Evolutionary conservation across 2,888 invertebrate genomes (phyloP).

Genomic region (Choristoneura rosaceana): DNA sequence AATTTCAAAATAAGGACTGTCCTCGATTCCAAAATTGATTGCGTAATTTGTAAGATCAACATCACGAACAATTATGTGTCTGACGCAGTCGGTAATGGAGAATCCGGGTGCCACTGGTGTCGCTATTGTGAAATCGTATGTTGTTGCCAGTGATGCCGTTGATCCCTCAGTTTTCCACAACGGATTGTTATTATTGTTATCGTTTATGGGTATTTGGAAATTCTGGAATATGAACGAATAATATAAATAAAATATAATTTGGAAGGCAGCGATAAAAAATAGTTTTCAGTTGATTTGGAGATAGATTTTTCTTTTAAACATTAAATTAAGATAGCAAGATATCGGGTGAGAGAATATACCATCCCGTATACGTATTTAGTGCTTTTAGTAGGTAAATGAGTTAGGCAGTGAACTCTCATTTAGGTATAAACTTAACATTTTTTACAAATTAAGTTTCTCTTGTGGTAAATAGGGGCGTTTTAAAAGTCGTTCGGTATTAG

Average conservation of each 20-base stretch:
- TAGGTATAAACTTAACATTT: too few relatives aligned
- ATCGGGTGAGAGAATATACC: too few relatives aligned
- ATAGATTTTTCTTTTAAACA: too few relatives aligned
- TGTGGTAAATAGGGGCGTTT: too few relatives aligned
- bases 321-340: too few relatives aligned
- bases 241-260: neutral
- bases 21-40: slow-evolving; percentile 68
- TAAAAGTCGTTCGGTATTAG: too few relatives aligned
- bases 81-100: slow-evolving; percentile 71
- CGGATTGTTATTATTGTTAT: slow-evolving; percentile 82
- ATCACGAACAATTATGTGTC: slow-evolving; percentile 76
- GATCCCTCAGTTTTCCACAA: slow-evolving; percentile 58
- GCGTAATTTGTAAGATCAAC: slow-evolving; percentile 80
- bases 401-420: too few relatives aligned
- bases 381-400: too few relatives aligned
- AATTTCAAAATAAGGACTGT: slow-evolving; percentile 72
- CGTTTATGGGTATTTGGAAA: slow-evolving; percentile 66
- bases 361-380: too few relatives aligned
- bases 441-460: too few relatives aligned
- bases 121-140: slow-evolving; percentile 70
- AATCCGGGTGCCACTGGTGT: slow-evolving; percentile 79
- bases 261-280: neutral
- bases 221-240: slow-evolving; percentile 62
- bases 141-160: slow-evolving; percentile 35
- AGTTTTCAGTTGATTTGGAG: neutral